Conservation (phyloP, 2,888 invertebrate genomes). For the Clistopyga incitator region DNA sequence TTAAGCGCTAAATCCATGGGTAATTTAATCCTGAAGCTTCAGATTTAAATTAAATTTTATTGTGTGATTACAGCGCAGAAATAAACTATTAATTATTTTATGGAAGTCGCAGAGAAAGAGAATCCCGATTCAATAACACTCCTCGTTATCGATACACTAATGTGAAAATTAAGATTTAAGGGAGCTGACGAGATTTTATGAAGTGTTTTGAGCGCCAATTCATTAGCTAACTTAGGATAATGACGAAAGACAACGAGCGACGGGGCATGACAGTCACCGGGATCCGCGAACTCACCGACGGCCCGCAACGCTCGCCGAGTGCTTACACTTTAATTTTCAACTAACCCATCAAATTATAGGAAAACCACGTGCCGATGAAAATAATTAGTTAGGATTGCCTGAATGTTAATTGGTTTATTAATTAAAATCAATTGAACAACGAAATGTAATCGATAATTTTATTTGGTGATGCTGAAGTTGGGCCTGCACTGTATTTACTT, state of each 20-base stretch:
- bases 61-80: background rate
- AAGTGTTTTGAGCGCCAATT: slow-evolving; percentile 2
- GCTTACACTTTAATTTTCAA: background rate
- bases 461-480: too few species aligned
- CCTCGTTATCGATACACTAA: background rate
- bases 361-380: too few species aligned
- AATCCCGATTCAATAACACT: background rate
- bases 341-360: background rate
- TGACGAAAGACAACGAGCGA: slow-evolving; percentile 25
- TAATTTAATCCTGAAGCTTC: background rate
- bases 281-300: slow-evolving; percentile 14
- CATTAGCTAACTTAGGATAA: slow-evolving; percentile 9
- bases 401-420: too few species aligned
- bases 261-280: background rate
- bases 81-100: background rate
- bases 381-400: too few species aligned
- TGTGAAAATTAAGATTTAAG: background rate
- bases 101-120: background rate
- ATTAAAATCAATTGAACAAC: too few species aligned
- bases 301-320: background rate
- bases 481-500: too few species aligned
- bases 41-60: background rate
- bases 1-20: background rate
- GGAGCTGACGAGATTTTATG: slow-evolving; percentile 3
- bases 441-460: too few species aligned